Base-by-base conservation (phyloP, 1,140 invertebrate species). In the Tetragnatha versicolor region DNA sequence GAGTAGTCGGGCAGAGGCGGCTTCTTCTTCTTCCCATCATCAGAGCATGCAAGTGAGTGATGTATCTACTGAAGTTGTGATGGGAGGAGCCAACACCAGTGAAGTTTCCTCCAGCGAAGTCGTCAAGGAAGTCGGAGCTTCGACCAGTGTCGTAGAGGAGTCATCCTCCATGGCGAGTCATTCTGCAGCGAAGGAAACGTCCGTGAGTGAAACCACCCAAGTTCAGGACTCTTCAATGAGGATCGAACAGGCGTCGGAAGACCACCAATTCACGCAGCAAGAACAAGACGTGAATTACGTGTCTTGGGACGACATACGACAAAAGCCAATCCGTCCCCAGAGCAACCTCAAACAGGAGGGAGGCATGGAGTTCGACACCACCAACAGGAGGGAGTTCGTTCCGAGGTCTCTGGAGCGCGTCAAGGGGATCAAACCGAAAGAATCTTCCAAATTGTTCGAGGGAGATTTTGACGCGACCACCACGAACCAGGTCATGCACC, bases 401-500 rank as follows among this genome's bases (percentile, higher is more conserved):
- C 12, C 55, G 6, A 33, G 61, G 14, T 68, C 78, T 0, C 7
- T 63, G 0, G 72, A 72, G 66, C 53, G 45, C 35, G 65, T 68
- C 1, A 79, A 81, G 66, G 75, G 65, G 6, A 33, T 70, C 31
- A 7, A 76, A 25, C 80, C 80, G n/a, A 45, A 65, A 45, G 42
- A 75, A 17, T 25, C 45, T 10, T 63, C 68, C 1, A 76, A 81
- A 22, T 12, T 79, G 10, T 61, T 63, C 42, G 69, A 66, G n/a
- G 80, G 80, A 45, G 76, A 81, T 25, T 79, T 81, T 29, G 80
- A 81, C 31, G 25, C 63, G n/a, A 81, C 55, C 10, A 79, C 80
- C 3, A 81, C 63, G 49, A 78, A 78, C 37, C 63, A 81, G 66
- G 61, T 70, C 12, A 69, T 65, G 63, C 65, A 53, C 66, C 63